Evolutionary conservation across 2,113 vertebrate genomes (phyloP), one percentile per base, ranked within the genome.

Genomic region (Atractosteus spatula): DNA sequence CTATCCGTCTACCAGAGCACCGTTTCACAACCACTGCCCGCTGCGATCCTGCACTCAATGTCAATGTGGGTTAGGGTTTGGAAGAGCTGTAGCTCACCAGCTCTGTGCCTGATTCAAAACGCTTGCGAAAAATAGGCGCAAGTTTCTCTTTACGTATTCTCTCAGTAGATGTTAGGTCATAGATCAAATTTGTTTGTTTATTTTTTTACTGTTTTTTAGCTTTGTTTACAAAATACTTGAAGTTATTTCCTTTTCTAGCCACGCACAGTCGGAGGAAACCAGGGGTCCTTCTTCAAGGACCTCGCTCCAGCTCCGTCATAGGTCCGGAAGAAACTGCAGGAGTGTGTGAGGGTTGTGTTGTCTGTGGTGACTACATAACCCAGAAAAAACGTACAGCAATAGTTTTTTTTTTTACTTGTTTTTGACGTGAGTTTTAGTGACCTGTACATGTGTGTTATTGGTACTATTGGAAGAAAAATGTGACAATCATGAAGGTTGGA

Each of bases 1-100:
- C 69, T 61, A 6, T 70, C 13, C 10, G 8, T 56, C 29, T 5
- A 14, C 7, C 13, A 55, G n/a, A 65, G 41, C 2, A 7, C 68
- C 17, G 62, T 29, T 51, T n/a, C 44, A 45, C 41, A 43, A 70
- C 16, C 69, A 7, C 47, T 47, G 29, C 68, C 16, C 69, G 4
- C 47, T 47, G 29, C 68, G 47, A 64, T 13, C 29, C 59, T 29
- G 6, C 17, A 65, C 47, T 56, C 73, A 74, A 70, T 70, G 73
- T 74, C 61, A 44, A 29, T 54, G n/a, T 41, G 44, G 59, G 41
- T 41, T 17, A 7, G 16, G 43, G 57, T n/a, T 6, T 41, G 8
- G 4, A 14, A 47, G 29, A 11, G 17, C 14, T 7, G 59, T 62
- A 5, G 17, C 41, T 43, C 14, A 41, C 43, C 10, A 17, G 29